These are phyloP conservation scores for Bothrops jararaca DNA, from an alignment of 2,113 vertebrate genomes.

Conservation along the genomic window DNA sequence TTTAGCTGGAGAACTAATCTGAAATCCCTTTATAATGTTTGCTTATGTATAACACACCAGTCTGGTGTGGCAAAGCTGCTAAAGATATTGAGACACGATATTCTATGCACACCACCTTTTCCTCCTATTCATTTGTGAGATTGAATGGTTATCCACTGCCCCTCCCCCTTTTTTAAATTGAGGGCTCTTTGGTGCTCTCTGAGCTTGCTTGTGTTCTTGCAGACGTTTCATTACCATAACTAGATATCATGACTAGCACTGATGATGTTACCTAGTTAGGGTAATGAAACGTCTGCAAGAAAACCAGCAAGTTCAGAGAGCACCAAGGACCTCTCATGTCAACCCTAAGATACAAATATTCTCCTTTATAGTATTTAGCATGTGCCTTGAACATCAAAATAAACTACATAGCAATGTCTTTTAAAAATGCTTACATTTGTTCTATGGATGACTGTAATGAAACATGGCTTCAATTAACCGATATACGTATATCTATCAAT, in stretches of 20 bases:
- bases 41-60: background rate
- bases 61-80: constrained; percentile 10
- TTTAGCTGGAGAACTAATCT: background rate
- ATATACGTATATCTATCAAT: background rate
- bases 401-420: background rate
- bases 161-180: background rate
- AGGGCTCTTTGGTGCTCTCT: too few species aligned
- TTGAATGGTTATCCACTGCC: constrained; percentile 8
- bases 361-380: background rate
- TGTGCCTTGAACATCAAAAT: background rate
- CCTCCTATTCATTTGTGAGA: constrained; percentile 63
- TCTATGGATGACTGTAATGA: background rate
- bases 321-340: too few species aligned
- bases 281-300: too few species aligned
- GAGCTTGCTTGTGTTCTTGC: too few species aligned
- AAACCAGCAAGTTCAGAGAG: too few species aligned
- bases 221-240: too few species aligned
- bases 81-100: constrained; percentile 49
- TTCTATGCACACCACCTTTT: constrained; percentile 64
- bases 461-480: background rate
- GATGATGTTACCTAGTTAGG: too few species aligned
- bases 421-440: accelerated
- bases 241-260: too few species aligned
- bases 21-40: background rate
- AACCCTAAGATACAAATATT: too few species aligned